These are phyloP conservation scores for Vannuccia rotundouncinata DNA, from an alignment of 2,888 invertebrate genomes.

Conservation along the genomic window DNA sequence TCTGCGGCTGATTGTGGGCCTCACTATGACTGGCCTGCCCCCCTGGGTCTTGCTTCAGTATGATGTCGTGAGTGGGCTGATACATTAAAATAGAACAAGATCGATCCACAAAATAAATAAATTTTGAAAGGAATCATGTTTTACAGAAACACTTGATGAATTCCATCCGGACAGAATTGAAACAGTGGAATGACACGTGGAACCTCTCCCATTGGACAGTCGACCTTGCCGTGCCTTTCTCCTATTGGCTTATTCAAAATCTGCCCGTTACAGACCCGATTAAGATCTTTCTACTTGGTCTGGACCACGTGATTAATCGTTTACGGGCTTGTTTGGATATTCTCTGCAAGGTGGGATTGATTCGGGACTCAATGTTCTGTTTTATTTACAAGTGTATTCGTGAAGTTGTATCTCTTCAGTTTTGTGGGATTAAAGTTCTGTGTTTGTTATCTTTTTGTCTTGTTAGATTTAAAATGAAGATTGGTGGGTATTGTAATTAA, in stretches of 20 bases:
- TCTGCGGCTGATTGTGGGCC: neutral
- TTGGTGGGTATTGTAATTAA: no score
- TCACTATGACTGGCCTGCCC: neutral
- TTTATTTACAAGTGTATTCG: neutral
- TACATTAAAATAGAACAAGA: neutral
- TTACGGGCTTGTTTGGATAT: conserved; percentile 61
- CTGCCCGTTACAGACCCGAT: conserved; percentile 66
- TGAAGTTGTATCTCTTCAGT: neutral
- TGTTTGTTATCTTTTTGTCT: no score
- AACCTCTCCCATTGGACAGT: conserved; percentile 29
- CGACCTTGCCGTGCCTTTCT: conserved; percentile 56
- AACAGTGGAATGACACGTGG: conserved; percentile 33
- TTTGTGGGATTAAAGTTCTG: no score
- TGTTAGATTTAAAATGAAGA: no score
- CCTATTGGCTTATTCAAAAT: conserved; percentile 74
- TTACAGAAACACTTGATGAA: neutral
- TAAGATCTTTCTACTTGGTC: conserved; percentile 63
- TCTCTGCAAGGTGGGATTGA: conserved; percentile 52
- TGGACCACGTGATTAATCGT: conserved; percentile 67
- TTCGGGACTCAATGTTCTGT: neutral
- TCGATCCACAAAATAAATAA: no score
- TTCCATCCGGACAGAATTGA: neutral
- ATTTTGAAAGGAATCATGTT: no score
- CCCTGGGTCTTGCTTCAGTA: neutral
- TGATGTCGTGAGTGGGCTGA: neutral